Percentiles rank a stretch among this genome's conserved stretches.
Evolutionary conservation across 2,888 invertebrate species (phyloP).

Genomic region (Apotomis betuletana): DNA sequence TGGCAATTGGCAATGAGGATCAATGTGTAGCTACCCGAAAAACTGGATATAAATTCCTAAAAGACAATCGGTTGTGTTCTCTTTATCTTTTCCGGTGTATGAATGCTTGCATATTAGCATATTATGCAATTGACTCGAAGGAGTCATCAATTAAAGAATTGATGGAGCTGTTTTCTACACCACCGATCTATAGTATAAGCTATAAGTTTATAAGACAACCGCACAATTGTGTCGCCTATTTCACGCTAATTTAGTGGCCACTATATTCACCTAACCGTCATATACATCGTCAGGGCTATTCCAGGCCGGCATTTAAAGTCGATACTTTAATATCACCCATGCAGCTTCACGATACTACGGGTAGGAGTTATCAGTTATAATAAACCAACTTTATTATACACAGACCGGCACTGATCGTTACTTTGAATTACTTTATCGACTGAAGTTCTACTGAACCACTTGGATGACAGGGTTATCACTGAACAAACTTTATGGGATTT

Average conservation of each 20-base stretch:
- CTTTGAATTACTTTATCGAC: neutral
- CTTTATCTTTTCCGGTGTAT: too few species aligned
- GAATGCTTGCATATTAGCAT: neutral
- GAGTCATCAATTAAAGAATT: neutral
- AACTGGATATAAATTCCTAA: too few species aligned
- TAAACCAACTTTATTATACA: neutral
- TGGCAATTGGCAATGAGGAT: too few species aligned
- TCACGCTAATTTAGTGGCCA: neutral
- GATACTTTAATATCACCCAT: conserved; percentile 3
- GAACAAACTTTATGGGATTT: neutral
- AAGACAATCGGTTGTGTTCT: too few species aligned
- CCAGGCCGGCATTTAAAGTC: conserved; percentile 5
- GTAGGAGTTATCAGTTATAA: conserved; percentile 7
- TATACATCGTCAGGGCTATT: neutral
- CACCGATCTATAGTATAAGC: neutral
- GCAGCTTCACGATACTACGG: neutral
- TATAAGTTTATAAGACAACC: conserved; percentile 12
- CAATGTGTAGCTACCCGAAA: too few species aligned
- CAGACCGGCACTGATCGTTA: neutral
- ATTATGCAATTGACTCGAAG: neutral
- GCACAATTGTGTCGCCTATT: neutral
- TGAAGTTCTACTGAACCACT: neutral
- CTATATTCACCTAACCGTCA: conserved; percentile 20
- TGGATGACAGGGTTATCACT: neutral
- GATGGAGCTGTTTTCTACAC: neutral